A percentile compares a stretch with the other conserved stretches of the same genome.
Conservation (phyloP, 2,888 invertebrate genomes). For the Abrostola tripartita region DNA sequence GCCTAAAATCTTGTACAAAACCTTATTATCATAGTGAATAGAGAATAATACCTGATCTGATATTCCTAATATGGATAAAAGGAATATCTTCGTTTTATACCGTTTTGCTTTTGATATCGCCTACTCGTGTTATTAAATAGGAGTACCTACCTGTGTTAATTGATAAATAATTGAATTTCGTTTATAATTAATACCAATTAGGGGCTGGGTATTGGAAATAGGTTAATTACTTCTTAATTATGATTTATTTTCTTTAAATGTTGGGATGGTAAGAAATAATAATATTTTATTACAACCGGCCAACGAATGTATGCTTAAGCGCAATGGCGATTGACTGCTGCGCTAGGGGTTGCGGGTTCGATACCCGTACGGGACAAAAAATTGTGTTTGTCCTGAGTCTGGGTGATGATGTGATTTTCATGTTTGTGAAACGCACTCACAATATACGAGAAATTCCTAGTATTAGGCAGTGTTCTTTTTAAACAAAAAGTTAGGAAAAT, state of each 20-base stretch:
- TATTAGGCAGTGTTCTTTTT: too few relatives aligned
- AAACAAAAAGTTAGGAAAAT: too few relatives aligned
- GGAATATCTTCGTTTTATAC: conserved; percentile 5
- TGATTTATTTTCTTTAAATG: conserved; percentile 22
- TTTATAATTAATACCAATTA: conserved; percentile 11
- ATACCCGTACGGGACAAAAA: too few relatives aligned
- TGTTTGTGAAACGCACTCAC: too few relatives aligned
- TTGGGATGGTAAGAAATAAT: neutral
- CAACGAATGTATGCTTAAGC: too few relatives aligned
- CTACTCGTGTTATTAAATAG: conserved; percentile 19
- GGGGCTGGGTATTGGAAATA: conserved; percentile 7
- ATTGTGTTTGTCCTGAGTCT: too few relatives aligned
- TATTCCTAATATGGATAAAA: conserved; percentile 10
- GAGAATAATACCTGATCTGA: conserved; percentile 13
- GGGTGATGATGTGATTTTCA: too few relatives aligned
- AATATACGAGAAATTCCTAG: too few relatives aligned
- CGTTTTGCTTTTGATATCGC: conserved; percentile 20
- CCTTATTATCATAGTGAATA: neutral
- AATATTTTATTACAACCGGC: too few relatives aligned
- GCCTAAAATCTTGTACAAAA: neutral
- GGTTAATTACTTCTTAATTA: too few relatives aligned
- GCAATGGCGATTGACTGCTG: too few relatives aligned
- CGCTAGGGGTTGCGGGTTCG: too few relatives aligned
- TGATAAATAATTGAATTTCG: conserved; percentile 10
- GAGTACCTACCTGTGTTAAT: conserved; percentile 10